phyloP scores from a whole-genome alignment of 2,113 vertebrate species.

The Ammodytes marinus region DNA sequence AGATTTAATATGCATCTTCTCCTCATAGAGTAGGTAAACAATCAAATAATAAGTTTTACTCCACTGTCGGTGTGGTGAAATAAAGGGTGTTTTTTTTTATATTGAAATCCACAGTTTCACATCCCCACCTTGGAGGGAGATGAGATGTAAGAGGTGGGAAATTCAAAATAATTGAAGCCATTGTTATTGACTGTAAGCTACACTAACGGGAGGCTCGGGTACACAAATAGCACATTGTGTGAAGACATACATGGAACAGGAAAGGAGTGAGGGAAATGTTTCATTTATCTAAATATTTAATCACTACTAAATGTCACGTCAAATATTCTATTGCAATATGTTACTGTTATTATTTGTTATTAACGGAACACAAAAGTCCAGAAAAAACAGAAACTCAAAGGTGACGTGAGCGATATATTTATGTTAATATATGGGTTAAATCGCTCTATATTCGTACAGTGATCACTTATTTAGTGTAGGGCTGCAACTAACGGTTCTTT shows the following conservation, averaged over 20 bases:
- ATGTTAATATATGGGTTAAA: no score
- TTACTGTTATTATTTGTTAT: conserved; percentile 24
- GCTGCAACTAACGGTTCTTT: no score
- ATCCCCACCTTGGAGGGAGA: conserved; percentile 1
- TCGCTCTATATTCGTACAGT: no score
- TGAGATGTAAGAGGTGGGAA: conserved; percentile 1
- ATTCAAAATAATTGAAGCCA: conserved; percentile 31
- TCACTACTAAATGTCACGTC: not conserved
- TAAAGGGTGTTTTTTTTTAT: not conserved
- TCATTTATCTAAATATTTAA: not conserved
- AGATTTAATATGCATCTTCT: conserved; percentile 37
- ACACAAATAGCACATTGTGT: conserved; percentile 26
- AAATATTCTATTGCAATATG: not conserved
- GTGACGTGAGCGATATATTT: not conserved
- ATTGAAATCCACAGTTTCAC: conserved; percentile 12
- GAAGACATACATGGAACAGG: conserved; percentile 16
- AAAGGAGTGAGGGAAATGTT: not conserved
- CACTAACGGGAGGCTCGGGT: not conserved
- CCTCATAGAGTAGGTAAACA: conserved; percentile 33
- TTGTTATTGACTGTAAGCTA: conserved; percentile 35
- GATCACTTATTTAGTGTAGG: no score
- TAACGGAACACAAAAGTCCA: not conserved
- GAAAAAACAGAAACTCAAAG: not conserved
- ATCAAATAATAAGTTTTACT: conserved; percentile 37
- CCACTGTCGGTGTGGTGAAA: conserved; percentile 1